Base-by-base conservation (phyloP, 2,888 invertebrate species). In the Melanchra persicariae region DNA sequence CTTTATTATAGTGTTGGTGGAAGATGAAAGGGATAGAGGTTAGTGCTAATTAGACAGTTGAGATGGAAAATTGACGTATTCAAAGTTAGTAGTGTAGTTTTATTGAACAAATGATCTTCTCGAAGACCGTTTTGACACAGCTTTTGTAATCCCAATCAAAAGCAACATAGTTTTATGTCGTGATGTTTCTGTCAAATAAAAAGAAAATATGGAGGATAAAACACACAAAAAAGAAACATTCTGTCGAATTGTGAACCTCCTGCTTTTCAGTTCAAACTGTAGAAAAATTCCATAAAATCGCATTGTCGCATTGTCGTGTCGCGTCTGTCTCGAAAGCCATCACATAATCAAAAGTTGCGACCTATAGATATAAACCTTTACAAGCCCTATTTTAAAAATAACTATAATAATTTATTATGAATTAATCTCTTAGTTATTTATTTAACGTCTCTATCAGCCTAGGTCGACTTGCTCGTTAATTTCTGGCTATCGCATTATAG, bases 1-100 rank as follows among this genome's bases (percentile, higher is more conserved):
- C 40, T 51, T 61, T 78, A 78, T 54, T 58, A 47, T 60, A 26
- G 52, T 71, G 71, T 51, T 68, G 45, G 17, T 65, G 68, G 12
- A 54, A 68, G 54, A 72, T 80, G 64, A 55, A 58, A 70, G 52
- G 34, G 24, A 17, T 17, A 24, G 7, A 34, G 37, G 6, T 62
- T 51, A 43, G 54, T 57, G 49, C 19, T 64, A 71, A 77, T 57
- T 47, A 34, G 59, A 59, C n/a, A 58, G 8, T 51, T n/a, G 8
- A 17, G 12, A 22, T 74, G 8, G 47, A 17, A 26, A 37, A 60
- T 26, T 24, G 0, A 37, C 7, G n/a, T 15, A 0, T 47, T 60
- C 22, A 26, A 49, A 9, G 2, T n/a, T n/a, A n/a, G n/a, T n/a
- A n/a, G n/a, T n/a, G n/a, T 22, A 19, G 9, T 68, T 47, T 74